A percentile compares a stretch with the other conserved stretches of the same genome.
These are phyloP conservation scores for Odontothrips loti DNA, from an alignment of 2,888 invertebrate genomes.

Conservation along the genomic window DNA sequence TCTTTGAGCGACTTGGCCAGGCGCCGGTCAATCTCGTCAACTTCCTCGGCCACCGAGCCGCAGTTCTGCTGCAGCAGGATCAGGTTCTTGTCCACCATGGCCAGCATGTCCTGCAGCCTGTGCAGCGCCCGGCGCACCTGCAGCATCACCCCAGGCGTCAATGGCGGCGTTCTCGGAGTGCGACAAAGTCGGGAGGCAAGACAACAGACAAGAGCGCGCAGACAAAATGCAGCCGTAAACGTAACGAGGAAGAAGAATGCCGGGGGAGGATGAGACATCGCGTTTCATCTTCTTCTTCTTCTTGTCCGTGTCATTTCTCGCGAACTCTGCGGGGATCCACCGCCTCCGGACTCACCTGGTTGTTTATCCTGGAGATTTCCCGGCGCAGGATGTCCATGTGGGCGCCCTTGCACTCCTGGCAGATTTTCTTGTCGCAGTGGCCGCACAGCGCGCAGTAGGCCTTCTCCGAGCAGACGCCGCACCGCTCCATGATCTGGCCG, in stretches of 20 bases:
- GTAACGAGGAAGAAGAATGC: neutral
- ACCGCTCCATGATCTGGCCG: constrained; percentile 88
- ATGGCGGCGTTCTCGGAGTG: too few species aligned
- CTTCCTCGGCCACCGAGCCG: constrained; percentile 84
- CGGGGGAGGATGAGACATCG: neutral
- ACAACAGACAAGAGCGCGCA: too few species aligned
- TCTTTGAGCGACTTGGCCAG: constrained; percentile 85
- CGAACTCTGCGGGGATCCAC: too few species aligned
- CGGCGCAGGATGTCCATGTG: constrained; percentile 93
- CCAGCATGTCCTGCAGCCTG: constrained; percentile 79
- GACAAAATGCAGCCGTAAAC: neutral
- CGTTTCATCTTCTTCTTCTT: neutral
- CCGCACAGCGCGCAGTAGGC: constrained; percentile 82
- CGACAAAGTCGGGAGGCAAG: too few species aligned
- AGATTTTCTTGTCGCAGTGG: constrained; percentile 96
- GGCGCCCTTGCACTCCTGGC: constrained; percentile 91
- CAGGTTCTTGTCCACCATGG: constrained; percentile 83
- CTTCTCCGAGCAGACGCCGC: constrained; percentile 90
- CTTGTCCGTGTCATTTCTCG: neutral
- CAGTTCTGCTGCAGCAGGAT: constrained; percentile 84
- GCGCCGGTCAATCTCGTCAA: constrained; percentile 86
- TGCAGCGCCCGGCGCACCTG: constrained; percentile 77
- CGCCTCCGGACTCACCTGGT: constrained; percentile 56
- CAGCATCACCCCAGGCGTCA: constrained; percentile 20
- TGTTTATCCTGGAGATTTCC: constrained; percentile 83